Base-by-base conservation (phyloP, 2,888 invertebrate species). In the Cerastoderma edule region DNA sequence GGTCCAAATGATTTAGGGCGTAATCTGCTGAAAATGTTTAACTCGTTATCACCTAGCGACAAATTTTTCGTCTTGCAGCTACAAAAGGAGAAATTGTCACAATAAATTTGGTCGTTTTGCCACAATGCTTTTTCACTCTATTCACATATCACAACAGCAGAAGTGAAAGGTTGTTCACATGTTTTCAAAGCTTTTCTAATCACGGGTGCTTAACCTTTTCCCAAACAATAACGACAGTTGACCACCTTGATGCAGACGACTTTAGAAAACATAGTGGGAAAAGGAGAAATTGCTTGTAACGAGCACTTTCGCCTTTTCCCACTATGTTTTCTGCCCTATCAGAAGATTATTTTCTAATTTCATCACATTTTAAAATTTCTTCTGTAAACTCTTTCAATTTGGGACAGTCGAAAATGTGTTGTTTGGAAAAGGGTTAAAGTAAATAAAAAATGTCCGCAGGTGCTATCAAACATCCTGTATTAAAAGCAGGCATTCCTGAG, bases 251-350 rank as follows among this genome's bases (percentile, higher is more conserved):
- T 16, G n/a, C 8, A 8, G n/a, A 50, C 8, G 50, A 8, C n/a
- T 50, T 50, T 50, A n/a, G 50, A 50, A 50, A 50, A 50, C 50
- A 50, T 50, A 13, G 50, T 50, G 50, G 50, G n/a, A 50, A 50
- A 50, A 50, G 50, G 50, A 50, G 50, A 50, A 50, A 50, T 13
- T 50, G 50, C 50, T 50, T 8, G n/a, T n/a, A 8, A 50, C n/a
- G 10, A 50, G 50, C 8, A 50, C 6, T 50, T 50, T 50, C 8
- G 22, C 6, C 22, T 50, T 50, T 50, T 13, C 5, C 50, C 50
- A 50, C 50, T n/a, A 50, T 50, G 50, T 50, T 50, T 50, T 8
- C 50, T 13, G 22, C 50, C n/a, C 22, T 50, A n/a, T n/a, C 50
- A 50, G n/a, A 50, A 13, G 22, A 50, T 22, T 13, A 50, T 13